Evolutionary conservation across 2,797 vertebrate genomes (phyloP), one percentile per base, ranked within the genome.

Genomic region (Microhierax caerulescens): DNA sequence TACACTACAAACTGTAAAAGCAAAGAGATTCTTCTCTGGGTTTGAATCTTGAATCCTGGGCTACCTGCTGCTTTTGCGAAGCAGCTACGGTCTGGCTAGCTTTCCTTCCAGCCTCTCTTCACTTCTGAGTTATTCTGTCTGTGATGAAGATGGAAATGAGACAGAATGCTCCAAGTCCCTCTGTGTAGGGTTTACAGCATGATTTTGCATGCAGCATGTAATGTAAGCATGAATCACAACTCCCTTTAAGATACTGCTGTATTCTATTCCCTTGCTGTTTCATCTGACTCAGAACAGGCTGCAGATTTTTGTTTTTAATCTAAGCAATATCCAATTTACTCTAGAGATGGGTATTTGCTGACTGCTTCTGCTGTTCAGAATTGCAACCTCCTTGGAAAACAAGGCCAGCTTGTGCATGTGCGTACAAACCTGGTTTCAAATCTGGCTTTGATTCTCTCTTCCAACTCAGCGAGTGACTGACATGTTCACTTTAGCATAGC

Each of bases 391-490:
- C 43, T 65, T 73, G 76, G 76, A 76, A 91, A 92, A 90, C 0
- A 11, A 92, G 77, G 77, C 67, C 73, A 89, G 72, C 85, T 65
- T 0, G 4, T 86, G 78, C 50, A 65, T 63, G 51, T 88, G 77
- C 79, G n/a, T 94, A 68, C 47, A 86, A 96, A 93, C 56, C 90
- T 60, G 72, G 41, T 50, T 93, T 95, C 81, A 87, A 36, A 63
- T 85, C 84, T 92, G 94, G 51, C 86, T 80, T 79, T 72, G 56
- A 74, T 95, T 85, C 60, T 92, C 47, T 89, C 61, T 96, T 94
- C 57, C 87, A 90, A 92, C 82, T 97, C 90, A 90, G 92, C 59
- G 47, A 97, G 74, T 79, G 95, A 88, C 76, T 94, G 96, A 89
- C 86, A 74, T 82, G 95, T 95, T 97, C 95, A 48, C 45, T 96